These are phyloP conservation scores for Stomatorhinus ivindoensis DNA, from an alignment of 2,113 vertebrate genomes.

Conservation along the genomic window DNA sequence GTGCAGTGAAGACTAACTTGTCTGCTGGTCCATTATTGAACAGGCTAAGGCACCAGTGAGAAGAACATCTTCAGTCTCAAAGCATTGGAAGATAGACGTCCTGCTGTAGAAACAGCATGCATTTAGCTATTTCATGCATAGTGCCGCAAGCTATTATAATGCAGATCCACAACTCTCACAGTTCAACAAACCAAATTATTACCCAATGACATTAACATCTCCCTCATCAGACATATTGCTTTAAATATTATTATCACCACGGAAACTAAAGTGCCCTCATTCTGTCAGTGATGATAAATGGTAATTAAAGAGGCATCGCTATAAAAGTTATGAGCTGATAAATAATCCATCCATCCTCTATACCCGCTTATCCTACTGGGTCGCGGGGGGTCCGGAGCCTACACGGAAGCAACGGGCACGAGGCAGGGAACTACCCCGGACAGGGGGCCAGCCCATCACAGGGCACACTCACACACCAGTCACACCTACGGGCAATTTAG, in stretches of 20 bases:
- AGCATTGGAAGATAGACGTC: neutral
- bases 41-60: neutral
- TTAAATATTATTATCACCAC: neutral
- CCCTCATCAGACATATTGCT: neutral
- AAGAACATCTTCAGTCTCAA: neutral
- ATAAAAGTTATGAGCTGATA: neutral
- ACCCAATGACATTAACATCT: slow-evolving; percentile 1
- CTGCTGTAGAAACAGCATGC: neutral
- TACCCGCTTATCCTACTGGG: no score
- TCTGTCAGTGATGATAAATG: slow-evolving; percentile 22
- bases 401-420: no score
- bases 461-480: no score
- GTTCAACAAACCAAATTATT: slow-evolving; percentile 9
- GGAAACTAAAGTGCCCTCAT: slow-evolving; percentile 17
- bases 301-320: slow-evolving; percentile 5
- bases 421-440: no score
- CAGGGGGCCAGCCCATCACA: no score
- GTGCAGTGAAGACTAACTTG: neutral
- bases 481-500: no score
- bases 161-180: neutral
- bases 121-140: neutral
- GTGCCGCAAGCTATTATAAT: neutral
- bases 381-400: no score
- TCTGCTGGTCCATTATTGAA: neutral
- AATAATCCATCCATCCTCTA: no score